Conservation (phyloP, 2,797 vertebrate genomes). For the Myioborus miniatus region DNA sequence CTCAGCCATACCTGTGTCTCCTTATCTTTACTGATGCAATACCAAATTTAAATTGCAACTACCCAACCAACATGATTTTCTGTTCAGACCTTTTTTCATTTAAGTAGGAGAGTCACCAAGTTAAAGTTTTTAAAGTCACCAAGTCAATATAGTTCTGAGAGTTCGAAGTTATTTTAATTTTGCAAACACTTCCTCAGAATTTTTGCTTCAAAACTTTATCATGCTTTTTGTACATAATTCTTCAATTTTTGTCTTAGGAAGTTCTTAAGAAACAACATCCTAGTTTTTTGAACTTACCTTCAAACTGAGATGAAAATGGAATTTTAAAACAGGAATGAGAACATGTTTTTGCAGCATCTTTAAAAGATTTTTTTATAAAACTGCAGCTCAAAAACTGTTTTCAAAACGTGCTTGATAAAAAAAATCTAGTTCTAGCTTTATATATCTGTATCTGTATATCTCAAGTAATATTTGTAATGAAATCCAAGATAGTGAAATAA, state of each 20-base stretch:
- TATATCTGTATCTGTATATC: neutral
- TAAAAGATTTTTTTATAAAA: neutral
- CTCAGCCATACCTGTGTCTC: neutral
- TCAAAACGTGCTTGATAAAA: neutral
- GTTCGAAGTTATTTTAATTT: neutral
- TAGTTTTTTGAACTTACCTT: neutral
- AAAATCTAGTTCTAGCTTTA: neutral
- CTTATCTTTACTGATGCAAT: neutral
- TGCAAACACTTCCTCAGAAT: neutral
- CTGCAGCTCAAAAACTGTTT: neutral
- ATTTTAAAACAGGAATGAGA: neutral
- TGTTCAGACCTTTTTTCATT: neutral
- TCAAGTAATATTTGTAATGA: neutral
- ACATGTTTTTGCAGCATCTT: neutral
- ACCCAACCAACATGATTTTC: neutral
- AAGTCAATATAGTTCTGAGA: neutral
- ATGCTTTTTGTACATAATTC: neutral
- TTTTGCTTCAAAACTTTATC: neutral
- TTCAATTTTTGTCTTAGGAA: neutral
- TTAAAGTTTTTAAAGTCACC: neutral
- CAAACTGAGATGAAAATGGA: neutral
- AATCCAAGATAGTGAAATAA: neutral
- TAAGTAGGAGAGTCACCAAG: neutral
- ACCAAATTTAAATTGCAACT: neutral
- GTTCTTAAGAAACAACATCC: neutral